A percentile compares a stretch with the other conserved stretches of the same genome.
Conservation (phyloP, 2,797 vertebrate genomes). For the Mastacembelus armatus region DNA sequence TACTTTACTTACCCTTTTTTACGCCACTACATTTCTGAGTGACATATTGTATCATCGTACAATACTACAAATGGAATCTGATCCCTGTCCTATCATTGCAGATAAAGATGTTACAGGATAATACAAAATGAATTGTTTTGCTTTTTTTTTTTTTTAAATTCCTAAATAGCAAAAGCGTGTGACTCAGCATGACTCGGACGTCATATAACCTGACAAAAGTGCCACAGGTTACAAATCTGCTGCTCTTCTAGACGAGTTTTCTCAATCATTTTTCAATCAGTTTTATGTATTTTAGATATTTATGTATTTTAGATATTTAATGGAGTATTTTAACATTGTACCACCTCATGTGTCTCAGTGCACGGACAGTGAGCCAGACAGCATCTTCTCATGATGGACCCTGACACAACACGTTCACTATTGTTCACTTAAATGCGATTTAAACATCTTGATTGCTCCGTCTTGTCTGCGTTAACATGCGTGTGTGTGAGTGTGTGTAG, state of each 20-base stretch:
- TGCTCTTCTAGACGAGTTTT: background rate
- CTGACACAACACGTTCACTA: background rate
- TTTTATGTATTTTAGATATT: background rate
- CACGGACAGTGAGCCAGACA: background rate
- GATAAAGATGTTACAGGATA: background rate
- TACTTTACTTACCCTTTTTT: too few relatives aligned
- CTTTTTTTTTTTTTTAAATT: background rate
- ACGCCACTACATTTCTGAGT: too few relatives aligned
- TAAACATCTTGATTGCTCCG: background rate
- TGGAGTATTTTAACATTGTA: background rate
- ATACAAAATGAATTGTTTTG: background rate
- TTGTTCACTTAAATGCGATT: background rate
- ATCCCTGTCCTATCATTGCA: background rate
- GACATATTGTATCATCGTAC: too few relatives aligned
- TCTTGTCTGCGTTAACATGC: background rate
- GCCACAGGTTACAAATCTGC: background rate
- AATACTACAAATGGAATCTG: too few relatives aligned
- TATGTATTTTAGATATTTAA: background rate
- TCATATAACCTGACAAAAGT: background rate
- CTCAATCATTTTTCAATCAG: too few relatives aligned
- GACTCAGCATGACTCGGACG: background rate
- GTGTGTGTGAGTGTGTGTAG: slow-evolving; percentile 10
- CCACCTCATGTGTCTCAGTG: too few relatives aligned
- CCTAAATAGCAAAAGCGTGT: background rate
- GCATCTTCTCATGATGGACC: background rate